phyloP scores from a whole-genome alignment of 2,888 invertebrate species.

The Melikaiella ostensackeni region DNA sequence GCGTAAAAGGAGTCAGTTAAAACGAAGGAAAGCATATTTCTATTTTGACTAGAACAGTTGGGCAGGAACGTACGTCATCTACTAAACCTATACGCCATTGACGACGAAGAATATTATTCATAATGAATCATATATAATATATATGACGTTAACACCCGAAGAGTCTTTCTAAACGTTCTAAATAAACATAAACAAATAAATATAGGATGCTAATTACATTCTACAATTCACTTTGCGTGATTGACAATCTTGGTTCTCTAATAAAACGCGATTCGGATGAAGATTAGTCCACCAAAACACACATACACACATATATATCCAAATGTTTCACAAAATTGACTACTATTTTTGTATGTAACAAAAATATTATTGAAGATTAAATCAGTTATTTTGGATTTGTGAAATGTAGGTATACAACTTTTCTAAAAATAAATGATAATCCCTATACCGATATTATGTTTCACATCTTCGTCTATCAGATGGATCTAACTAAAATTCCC shows the following conservation, averaged over 20 bases:
- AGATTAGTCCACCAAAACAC: neutral
- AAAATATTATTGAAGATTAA: neutral
- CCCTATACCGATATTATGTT: neutral
- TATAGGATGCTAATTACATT: conserved; percentile 2
- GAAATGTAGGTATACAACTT: neutral
- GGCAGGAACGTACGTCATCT: neutral
- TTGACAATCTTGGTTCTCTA: conserved; percentile 3
- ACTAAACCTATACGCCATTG: conserved; percentile 16
- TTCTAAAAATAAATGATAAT: neutral
- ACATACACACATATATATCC: too few species aligned
- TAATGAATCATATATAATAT: conserved; percentile 24
- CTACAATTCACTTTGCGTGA: neutral
- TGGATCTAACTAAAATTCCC: neutral
- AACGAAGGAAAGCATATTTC: conserved; percentile 3
- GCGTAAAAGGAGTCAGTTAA: neutral
- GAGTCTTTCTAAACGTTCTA: neutral
- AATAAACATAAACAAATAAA: conserved; percentile 19
- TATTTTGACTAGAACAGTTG: conserved; percentile 27
- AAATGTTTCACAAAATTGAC: neutral
- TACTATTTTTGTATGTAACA: neutral
- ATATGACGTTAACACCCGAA: neutral
- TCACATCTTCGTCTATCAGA: neutral
- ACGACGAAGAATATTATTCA: conserved; percentile 27
- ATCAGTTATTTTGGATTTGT: neutral
- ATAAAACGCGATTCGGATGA: neutral